Base-by-base conservation (phyloP, 2,888 invertebrate species). In the Linnaemya tessellans region DNA sequence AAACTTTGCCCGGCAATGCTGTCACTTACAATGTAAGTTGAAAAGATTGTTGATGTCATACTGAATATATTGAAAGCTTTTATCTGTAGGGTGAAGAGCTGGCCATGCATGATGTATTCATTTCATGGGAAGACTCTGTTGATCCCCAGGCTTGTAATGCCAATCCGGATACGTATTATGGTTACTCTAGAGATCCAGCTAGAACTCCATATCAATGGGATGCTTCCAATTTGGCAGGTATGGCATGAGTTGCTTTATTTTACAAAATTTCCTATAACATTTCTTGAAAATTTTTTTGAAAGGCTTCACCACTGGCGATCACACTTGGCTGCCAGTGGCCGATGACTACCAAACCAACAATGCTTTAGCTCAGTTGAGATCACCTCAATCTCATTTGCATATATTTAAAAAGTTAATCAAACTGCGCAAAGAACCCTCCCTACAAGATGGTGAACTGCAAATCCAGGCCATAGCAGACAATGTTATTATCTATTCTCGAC, bases 1-100 rank as follows among this genome's bases (percentile, higher is more conserved):
- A 97, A 89, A 93, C 97, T 4, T 93, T 98, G 80, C 98, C 97
- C 0, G 98, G 98, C 22, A 94, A 97, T 25, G 95, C 96, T 20
- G 95, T 98, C 0, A 96, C 97, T 0, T 98, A 98, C 90, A 96
- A 98, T 93, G 94, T 94, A 88, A 92, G 89, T 83, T 22, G 0
- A 41, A 43, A 11, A 38, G 11, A 38, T 58, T n/a, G 13, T 46
- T 4, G 3, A 11, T 0, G 4, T 0, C 7, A 67, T 8, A 1
- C 25, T 20, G 4, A 5, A n/a, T 2, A n/a, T 41, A 15, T n/a
- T 22, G n/a, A n/a, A 41, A 51, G 41, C 68, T n/a, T 0, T 22
- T 46, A 25, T 64, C 11, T 51, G 18, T 73, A 91, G 90, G 96
- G 96, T 0, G 96, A 96, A 89, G 96, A 96, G 89, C 93, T 96